Evolutionary conservation across 2,888 invertebrate genomes (phyloP).

Genomic region (Diadegma fenestrale): DNA sequence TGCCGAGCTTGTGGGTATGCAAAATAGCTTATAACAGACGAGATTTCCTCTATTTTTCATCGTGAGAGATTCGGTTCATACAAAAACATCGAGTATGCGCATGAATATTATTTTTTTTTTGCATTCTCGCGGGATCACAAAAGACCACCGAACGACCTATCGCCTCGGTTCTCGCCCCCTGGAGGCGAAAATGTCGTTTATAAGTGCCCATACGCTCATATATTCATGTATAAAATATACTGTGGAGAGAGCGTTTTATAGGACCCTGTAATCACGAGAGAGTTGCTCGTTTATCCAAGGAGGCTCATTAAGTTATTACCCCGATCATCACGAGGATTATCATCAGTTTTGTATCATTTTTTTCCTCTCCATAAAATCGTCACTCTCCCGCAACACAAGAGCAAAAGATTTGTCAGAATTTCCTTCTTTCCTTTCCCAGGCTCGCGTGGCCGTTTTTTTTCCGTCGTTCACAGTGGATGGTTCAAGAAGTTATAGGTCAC

Average conservation of each 20-base stretch:
- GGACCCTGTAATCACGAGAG: slow-evolving; percentile 61
- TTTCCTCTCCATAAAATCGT: slow-evolving; percentile 31
- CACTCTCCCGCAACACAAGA: slow-evolving; percentile 12
- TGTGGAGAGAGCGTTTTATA: slow-evolving; percentile 24
- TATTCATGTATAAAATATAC: slow-evolving; percentile 17
- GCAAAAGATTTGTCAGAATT: slow-evolving; percentile 33
- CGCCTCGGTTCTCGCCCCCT: slow-evolving; percentile 48
- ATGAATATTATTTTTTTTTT: not conserved
- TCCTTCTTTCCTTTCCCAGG: slow-evolving; percentile 41
- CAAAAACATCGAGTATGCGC: slow-evolving; percentile 12
- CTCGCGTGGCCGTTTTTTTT: slow-evolving; percentile 17
- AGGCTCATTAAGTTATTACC: slow-evolving; percentile 72
- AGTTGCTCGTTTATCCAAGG: slow-evolving; percentile 68
- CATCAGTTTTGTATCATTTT: slow-evolving; percentile 39
- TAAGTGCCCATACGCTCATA: slow-evolving; percentile 44
- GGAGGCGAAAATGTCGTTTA: slow-evolving; percentile 63
- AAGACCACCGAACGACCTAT: slow-evolving; percentile 47
- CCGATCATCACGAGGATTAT: slow-evolving; percentile 67
- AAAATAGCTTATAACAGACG: slow-evolving; percentile 45
- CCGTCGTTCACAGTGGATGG: not conserved
- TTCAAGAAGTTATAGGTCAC: slow-evolving; percentile 35
- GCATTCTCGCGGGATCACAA: slow-evolving; percentile 36
- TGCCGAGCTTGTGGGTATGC: slow-evolving; percentile 9
- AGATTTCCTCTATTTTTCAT: slow-evolving; percentile 62
- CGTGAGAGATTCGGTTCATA: slow-evolving; percentile 6